Conservation (phyloP, 2,113 vertebrate species). For the Ginglymostoma cirratum region DNA sequence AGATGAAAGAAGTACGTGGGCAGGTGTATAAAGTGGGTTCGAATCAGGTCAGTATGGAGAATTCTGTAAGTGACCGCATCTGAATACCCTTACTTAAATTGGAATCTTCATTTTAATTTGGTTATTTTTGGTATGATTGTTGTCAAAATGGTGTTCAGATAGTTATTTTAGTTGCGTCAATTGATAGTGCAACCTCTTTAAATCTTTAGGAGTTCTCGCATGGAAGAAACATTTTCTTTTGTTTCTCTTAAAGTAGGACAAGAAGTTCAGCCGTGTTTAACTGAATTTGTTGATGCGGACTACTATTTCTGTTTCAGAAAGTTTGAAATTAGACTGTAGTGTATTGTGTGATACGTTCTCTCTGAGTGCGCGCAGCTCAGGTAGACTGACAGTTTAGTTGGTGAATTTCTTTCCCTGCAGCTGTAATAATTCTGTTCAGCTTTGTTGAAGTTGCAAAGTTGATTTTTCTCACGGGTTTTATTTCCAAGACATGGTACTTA, state of each 20-base stretch:
- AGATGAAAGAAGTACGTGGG: constrained; percentile 37
- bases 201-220: neutral
- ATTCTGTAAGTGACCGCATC: constrained; percentile 35
- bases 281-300: neutral
- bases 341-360: neutral
- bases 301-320: neutral
- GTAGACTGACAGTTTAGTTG: constrained; percentile 27
- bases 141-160: constrained; percentile 1
- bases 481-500: constrained; percentile 37
- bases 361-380: constrained; percentile 2
- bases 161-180: constrained; percentile 22
- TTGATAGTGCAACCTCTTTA: constrained; percentile 12
- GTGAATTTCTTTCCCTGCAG: neutral
- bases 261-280: constrained; percentile 1
- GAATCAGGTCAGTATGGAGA: constrained; percentile 38
- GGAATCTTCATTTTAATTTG: constrained; percentile 32
- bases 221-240: neutral
- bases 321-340: constrained; percentile 28
- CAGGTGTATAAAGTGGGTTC: constrained; percentile 38
- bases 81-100: constrained; percentile 32
- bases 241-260: constrained; percentile 15
- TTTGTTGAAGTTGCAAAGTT: neutral
- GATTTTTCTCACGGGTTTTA: constrained; percentile 25
- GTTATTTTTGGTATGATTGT: constrained; percentile 29
- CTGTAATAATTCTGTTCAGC: neutral